Evolutionary conservation across 2,888 invertebrate genomes (phyloP).

Genomic region (Arge pagana): DNA sequence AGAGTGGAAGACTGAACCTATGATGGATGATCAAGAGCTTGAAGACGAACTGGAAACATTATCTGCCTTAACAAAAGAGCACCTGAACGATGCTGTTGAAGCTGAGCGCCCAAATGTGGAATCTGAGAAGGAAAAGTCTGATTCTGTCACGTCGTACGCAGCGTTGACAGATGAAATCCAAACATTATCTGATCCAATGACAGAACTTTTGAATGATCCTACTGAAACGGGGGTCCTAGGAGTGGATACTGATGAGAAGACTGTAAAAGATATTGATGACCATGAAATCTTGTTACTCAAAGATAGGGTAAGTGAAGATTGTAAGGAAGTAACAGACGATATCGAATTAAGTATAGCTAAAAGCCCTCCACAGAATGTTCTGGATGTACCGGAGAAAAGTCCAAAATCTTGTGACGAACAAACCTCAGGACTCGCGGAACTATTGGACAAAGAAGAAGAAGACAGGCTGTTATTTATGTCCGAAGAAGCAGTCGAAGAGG

Average conservation of each 20-base stretch:
- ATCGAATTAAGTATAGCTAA: background rate
- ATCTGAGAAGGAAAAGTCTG: too few species aligned
- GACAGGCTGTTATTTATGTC: background rate
- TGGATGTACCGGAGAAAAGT: background rate
- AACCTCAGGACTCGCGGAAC: background rate
- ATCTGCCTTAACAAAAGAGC: too few species aligned
- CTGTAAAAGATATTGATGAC: background rate
- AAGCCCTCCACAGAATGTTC: background rate
- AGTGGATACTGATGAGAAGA: background rate
- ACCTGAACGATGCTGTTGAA: too few species aligned
- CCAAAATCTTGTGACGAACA: background rate
- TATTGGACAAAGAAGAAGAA: background rate
- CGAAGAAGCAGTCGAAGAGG: background rate
- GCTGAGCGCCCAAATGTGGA: background rate
- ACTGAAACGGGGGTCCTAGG: background rate
- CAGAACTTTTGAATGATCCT: constrained; percentile 5
- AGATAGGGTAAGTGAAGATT: background rate
- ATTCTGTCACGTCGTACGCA: too few species aligned
- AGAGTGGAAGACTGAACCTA: too few species aligned
- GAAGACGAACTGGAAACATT: too few species aligned
- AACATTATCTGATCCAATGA: too few species aligned
- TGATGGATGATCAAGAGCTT: too few species aligned
- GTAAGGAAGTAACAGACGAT: background rate
- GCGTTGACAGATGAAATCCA: too few species aligned
- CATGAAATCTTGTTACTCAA: background rate